Base-by-base conservation (phyloP, 2,113 vertebrate species). In the Mustela lutreola region DNA sequence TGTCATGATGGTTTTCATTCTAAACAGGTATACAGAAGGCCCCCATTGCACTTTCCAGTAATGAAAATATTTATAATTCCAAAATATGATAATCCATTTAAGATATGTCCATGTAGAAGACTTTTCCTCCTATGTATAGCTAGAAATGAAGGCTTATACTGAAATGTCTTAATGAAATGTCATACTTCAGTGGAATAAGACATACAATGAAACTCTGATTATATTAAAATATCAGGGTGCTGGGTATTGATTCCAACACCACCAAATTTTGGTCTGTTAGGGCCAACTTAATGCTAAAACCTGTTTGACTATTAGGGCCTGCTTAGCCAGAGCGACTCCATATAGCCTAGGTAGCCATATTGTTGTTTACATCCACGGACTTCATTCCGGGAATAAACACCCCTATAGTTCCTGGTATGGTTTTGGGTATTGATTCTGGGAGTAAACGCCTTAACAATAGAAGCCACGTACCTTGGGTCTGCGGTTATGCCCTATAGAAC, bases 1-100 rank as follows among this genome's bases (percentile, higher is more conserved):
- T 99, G 99, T 99, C 99, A 95, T 98, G 99, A 99, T 99, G 99
- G 99, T 99, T 99, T 99, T 99, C 99, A 99, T 99, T 99, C 99
- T 99, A 99, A 99, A 99, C 99, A 97, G 98, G 95, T 98, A 98
- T 98, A 99, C 98, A 99, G 99, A 99, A 98, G 99, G 99, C 99
- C 99, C 98, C 99, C 99, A 97, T 99, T 99, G 98, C 98, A 98
- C 99, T 99, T 99, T 99, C 99, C 99, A 99, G 99, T 99, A 99
- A 99, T 99, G 98, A 98, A 99, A 99, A 99, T 98, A 98, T 58
- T 58, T 99, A 98, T 98, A 98, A 98, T 99, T 99, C 99, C 99
- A 99, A 99, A 99, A 99, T 99, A 99, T 98, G 99, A 99, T 99
- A 99, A 99, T 98, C 99, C 98, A 99, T 98, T 99, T 98, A 99